Percentiles rank a stretch among this genome's conserved stretches.
phyloP scores from a whole-genome alignment of 2,888 invertebrate genomes.

The Volucella inanis region DNA sequence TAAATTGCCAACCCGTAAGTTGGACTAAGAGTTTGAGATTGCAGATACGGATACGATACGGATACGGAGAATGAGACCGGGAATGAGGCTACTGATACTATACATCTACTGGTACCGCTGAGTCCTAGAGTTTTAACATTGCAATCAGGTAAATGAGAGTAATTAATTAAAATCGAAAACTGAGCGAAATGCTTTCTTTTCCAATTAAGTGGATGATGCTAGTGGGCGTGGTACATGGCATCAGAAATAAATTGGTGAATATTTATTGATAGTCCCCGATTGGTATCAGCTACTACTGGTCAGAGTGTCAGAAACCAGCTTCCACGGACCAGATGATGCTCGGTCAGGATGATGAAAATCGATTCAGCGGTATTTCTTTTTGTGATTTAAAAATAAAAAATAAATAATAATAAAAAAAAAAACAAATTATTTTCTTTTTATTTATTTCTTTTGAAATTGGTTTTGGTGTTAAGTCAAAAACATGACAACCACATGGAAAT shows the following conservation, averaged over 20 bases:
- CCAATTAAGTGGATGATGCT: constrained; percentile 66
- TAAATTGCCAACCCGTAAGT: constrained; percentile 58
- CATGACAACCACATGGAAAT: constrained; percentile 41
- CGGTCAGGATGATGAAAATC: constrained; percentile 33
- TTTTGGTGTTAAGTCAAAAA: constrained; percentile 36
- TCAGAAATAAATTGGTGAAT: constrained; percentile 58
- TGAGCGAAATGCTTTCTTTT: constrained; percentile 54
- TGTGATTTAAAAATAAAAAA: too few relatives aligned
- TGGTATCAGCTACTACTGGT: constrained; percentile 2
- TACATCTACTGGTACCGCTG: background rate
- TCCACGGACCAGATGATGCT: constrained; percentile 57
- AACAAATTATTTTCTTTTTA: background rate
- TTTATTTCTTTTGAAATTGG: background rate
- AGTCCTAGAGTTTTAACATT: constrained; percentile 57
- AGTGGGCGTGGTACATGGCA: constrained; percentile 34
- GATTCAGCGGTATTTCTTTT: constrained; percentile 41
- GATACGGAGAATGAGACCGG: background rate
- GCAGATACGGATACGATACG: background rate
- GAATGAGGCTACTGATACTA: background rate
- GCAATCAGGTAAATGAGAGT: constrained; percentile 74
- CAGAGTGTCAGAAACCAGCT: too few relatives aligned
- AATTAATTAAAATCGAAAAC: constrained; percentile 71
- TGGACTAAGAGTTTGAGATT: background rate
- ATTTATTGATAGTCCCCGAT: constrained; percentile 64
- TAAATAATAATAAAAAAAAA: too few relatives aligned